Evolutionary conservation across 2,888 invertebrate genomes (phyloP).

Genomic region (Minunthozetes semirufus): DNA sequence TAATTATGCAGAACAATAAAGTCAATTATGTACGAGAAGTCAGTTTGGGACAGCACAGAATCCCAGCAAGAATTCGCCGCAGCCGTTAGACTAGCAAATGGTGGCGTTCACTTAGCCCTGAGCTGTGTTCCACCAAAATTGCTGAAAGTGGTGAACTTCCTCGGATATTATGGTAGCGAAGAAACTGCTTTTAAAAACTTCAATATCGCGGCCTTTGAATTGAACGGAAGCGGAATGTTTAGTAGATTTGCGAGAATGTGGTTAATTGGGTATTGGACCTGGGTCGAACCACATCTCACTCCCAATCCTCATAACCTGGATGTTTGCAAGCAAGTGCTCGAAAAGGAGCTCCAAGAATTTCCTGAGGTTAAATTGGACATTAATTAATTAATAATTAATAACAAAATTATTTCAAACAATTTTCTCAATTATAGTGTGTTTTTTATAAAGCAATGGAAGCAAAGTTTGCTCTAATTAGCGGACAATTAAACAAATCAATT

Average conservation of each 20-base stretch:
- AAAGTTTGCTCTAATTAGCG: no score
- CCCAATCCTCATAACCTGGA: neutral
- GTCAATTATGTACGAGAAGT: no score
- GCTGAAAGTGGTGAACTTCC: neutral
- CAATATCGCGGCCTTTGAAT: neutral
- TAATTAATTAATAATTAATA: no score
- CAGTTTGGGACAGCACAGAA: neutral
- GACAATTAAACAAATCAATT: no score
- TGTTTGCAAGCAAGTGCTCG: neutral
- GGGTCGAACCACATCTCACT: neutral
- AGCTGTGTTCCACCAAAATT: conserved; percentile 10
- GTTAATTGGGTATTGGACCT: neutral
- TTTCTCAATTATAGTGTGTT: no score
- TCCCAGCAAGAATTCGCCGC: neutral
- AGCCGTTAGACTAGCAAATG: neutral
- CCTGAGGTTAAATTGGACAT: neutral
- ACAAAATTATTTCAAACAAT: no score
- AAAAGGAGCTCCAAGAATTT: neutral
- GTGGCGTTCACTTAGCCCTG: conserved; percentile 12
- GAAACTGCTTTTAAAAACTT: no score
- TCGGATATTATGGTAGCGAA: conserved; percentile 3
- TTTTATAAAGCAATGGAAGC: no score
- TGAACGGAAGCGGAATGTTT: neutral
- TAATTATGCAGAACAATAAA: no score
- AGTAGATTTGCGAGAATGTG: neutral